These are phyloP conservation scores for Apeltes quadracus DNA, from an alignment of 2,113 vertebrate species.

Conservation along the genomic window DNA sequence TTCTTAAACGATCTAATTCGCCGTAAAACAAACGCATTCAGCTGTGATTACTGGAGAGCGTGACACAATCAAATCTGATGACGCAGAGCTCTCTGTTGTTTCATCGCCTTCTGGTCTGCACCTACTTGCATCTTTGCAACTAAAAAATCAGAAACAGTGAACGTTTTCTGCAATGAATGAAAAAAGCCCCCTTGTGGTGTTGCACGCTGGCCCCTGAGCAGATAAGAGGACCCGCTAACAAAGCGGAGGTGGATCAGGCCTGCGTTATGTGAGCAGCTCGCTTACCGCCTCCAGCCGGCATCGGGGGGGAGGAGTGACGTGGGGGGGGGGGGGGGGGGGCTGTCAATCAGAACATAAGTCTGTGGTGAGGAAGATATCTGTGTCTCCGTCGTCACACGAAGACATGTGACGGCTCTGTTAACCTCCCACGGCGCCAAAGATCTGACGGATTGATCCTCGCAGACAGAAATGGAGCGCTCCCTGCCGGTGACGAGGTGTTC, in stretches of 20 bases:
- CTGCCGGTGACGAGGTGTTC: slow-evolving; percentile 52
- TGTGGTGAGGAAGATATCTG: too few species aligned
- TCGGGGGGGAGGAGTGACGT: too few species aligned
- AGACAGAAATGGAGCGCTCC: slow-evolving; percentile 49
- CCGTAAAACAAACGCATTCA: slow-evolving; percentile 6
- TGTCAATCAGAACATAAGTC: too few species aligned
- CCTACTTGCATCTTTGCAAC: neutral
- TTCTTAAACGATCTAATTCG: neutral
- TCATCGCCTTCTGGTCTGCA: neutral
- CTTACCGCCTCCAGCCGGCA: too few species aligned
- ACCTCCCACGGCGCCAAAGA: neutral
- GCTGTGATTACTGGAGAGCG: slow-evolving; percentile 11
- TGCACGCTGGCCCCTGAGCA: neutral
- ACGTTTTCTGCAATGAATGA: neutral
- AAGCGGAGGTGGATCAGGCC: slow-evolving; percentile 15
- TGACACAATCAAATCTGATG: slow-evolving; percentile 22
- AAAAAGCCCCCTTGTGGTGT: neutral
- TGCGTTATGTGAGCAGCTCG: slow-evolving; percentile 15
- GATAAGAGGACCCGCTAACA: slow-evolving; percentile 4
- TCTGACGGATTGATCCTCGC: neutral
- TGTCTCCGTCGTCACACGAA: neutral
- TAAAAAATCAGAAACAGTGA: neutral
- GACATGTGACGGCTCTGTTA: neutral
- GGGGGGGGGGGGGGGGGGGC: too few species aligned
- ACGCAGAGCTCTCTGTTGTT: neutral